phyloP scores from a whole-genome alignment of 2,113 vertebrate genomes.

The Pampusana beccarii region DNA sequence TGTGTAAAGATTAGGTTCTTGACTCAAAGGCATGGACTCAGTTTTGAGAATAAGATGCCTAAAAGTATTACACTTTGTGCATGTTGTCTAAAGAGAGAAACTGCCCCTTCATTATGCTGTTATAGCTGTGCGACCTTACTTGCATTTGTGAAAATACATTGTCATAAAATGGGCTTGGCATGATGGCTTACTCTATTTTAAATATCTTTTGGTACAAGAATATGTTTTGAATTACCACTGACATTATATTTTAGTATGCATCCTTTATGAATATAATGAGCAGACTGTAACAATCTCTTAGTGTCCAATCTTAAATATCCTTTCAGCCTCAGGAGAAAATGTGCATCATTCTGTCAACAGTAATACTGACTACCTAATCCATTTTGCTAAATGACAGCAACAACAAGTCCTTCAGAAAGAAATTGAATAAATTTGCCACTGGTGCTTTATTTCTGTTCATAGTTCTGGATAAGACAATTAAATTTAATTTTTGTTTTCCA shows the following conservation, averaged over 20 bases:
- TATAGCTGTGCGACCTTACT: neutral
- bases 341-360: neutral
- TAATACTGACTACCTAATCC: neutral
- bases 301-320: neutral
- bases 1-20: neutral
- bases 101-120: neutral
- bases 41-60: neutral
- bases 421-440: neutral
- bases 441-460: neutral
- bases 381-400: neutral
- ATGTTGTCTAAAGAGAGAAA: neutral
- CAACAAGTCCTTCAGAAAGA: neutral
- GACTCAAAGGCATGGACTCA: neutral
- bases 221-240: neutral
- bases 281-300: neutral
- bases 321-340: neutral
- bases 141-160: neutral
- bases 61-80: neutral
- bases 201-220: neutral
- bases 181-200: neutral
- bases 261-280: neutral
- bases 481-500: neutral
- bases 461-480: neutral
- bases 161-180: neutral
- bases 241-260: neutral